Conservation (phyloP, 2,113 vertebrate species). For the Psilopsiagon aymara region DNA sequence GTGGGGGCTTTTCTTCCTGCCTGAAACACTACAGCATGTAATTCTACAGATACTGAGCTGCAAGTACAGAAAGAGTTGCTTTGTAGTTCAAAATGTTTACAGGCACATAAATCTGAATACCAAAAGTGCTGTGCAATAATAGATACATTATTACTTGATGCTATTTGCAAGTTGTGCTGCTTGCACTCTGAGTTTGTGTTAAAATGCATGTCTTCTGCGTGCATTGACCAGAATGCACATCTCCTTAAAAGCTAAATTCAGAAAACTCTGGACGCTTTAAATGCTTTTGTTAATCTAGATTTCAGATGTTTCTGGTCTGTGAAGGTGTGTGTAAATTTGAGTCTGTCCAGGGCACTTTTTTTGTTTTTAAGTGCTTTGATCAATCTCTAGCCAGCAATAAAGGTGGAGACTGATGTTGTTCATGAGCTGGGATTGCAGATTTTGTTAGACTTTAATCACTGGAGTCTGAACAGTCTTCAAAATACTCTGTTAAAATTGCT, state of each 20-base stretch:
- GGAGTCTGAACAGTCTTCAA: neutral
- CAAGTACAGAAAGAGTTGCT: neutral
- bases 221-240: neutral
- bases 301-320: neutral
- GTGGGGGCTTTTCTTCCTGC: neutral
- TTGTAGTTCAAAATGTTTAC: neutral
- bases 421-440: neutral
- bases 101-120: neutral
- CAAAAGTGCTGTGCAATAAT: neutral
- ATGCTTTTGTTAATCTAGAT: neutral
- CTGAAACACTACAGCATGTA: neutral
- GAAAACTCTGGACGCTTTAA: neutral
- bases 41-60: neutral
- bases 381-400: neutral
- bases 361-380: neutral
- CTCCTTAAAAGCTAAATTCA: neutral
- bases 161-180: neutral
- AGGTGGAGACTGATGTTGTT: neutral
- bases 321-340: conserved; percentile 5
- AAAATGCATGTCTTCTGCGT: neutral
- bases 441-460: neutral
- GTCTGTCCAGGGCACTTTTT: neutral
- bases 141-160: neutral
- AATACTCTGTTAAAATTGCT: neutral
- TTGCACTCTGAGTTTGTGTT: neutral